These are phyloP conservation scores for Oeneis ivallda DNA, from an alignment of 2,888 invertebrate species.

Conservation along the genomic window DNA sequence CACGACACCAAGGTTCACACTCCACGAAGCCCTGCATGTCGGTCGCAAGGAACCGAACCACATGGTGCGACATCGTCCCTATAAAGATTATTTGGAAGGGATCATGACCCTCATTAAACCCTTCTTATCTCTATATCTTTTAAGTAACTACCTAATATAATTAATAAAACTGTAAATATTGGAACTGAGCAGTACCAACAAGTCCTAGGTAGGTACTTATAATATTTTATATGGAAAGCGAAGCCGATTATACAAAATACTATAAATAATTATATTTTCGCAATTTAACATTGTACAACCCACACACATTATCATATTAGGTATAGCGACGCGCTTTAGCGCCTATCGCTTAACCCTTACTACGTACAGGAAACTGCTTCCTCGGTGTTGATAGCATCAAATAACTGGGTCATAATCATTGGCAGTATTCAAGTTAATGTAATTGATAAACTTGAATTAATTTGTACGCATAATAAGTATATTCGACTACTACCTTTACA, in stretches of 20 bases:
- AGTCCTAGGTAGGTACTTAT: too few relatives aligned
- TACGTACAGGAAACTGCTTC: slow-evolving; percentile 51
- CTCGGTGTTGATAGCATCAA: slow-evolving; percentile 57
- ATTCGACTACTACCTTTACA: background rate
- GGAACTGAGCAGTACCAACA: too few relatives aligned
- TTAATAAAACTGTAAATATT: too few relatives aligned
- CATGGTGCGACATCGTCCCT: too few relatives aligned
- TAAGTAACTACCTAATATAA: too few relatives aligned
- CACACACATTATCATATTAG: slow-evolving; percentile 5
- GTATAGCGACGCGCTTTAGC: slow-evolving; percentile 13
- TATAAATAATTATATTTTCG: slow-evolving; percentile 7
- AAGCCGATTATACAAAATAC: background rate
- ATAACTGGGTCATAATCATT: slow-evolving; percentile 69
- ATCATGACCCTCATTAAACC: too few relatives aligned
- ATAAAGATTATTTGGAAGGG: too few relatives aligned
- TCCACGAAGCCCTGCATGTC: too few relatives aligned
- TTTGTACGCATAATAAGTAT: slow-evolving; percentile 19
- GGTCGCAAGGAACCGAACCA: too few relatives aligned
- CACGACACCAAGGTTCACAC: too few relatives aligned
- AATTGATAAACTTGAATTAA: slow-evolving; percentile 38
- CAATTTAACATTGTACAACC: slow-evolving; percentile 7
- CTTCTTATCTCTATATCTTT: too few relatives aligned
- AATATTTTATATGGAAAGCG: background rate
- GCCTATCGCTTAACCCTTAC: slow-evolving; percentile 25
- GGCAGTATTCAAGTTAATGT: slow-evolving; percentile 62